These are phyloP conservation scores for Ranitomeya variabilis DNA, from an alignment of 2,113 vertebrate genomes.

Conservation along the genomic window DNA sequence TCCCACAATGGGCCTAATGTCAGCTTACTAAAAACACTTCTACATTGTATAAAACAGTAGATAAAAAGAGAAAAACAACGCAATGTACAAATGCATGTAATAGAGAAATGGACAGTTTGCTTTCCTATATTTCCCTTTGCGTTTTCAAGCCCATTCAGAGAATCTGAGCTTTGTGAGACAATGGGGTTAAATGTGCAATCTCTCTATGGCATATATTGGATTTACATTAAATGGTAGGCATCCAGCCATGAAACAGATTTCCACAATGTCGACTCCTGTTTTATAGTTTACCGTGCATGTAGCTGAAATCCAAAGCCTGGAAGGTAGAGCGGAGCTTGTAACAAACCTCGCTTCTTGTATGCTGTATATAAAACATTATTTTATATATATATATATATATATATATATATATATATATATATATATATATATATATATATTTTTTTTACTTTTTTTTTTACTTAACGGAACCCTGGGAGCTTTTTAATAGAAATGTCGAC, in stretches of 20 bases:
- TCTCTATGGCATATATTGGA: slow-evolving; percentile 13
- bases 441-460: neutral
- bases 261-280: neutral
- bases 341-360: neutral
- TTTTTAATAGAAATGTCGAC: slow-evolving; percentile 16
- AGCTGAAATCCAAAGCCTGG: slow-evolving; percentile 5
- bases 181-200: neutral
- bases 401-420: no score
- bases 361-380: neutral
- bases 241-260: slow-evolving; percentile 8
- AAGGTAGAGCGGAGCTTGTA: neutral
- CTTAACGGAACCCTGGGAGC: neutral
- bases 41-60: neutral
- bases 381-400: no score
- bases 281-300: slow-evolving; percentile 10
- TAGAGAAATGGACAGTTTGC: neutral
- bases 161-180: neutral
- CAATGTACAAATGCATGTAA: neutral
- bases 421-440: no score
- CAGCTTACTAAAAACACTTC: neutral
- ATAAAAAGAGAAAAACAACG: neutral
- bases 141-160: neutral
- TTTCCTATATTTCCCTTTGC: neutral
- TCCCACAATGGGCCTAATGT: neutral
- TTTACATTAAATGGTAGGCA: slow-evolving; percentile 26